phyloP scores from a whole-genome alignment of 1,140 invertebrate species.

The Diabrotica virgifera region DNA sequence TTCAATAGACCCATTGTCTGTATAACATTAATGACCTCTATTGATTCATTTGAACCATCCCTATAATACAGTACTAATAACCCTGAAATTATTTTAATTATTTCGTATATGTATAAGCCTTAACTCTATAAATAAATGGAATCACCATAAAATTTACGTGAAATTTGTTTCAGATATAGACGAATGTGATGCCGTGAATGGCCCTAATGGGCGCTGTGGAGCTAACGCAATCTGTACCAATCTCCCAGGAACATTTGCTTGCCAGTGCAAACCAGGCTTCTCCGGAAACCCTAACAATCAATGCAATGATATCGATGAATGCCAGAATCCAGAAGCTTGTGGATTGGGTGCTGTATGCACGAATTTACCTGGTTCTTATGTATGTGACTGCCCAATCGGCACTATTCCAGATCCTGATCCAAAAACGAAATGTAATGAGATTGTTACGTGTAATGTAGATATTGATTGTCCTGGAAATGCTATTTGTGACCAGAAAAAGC shows the following conservation, averaged over 20 bases:
- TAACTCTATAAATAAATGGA: too few relatives aligned
- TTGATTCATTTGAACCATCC: too few relatives aligned
- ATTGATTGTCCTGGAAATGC: slow-evolving; percentile 85
- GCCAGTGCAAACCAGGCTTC: slow-evolving; percentile 74
- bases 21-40: too few relatives aligned
- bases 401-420: slow-evolving; percentile 81
- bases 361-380: slow-evolving; percentile 74
- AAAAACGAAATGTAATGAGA: slow-evolving; percentile 70
- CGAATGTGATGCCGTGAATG: slow-evolving; percentile 80
- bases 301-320: slow-evolving; percentile 84
- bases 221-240: slow-evolving; percentile 82
- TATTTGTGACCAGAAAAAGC: slow-evolving; percentile 72
- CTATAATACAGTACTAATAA: too few relatives aligned
- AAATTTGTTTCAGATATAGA: slow-evolving; percentile 70
- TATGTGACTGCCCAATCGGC: slow-evolving; percentile 76
- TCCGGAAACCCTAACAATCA: slow-evolving; percentile 74
- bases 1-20: too few relatives aligned
- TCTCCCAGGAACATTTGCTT: slow-evolving; percentile 72
- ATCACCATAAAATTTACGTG: too few relatives aligned
- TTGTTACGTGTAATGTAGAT: slow-evolving; percentile 71
- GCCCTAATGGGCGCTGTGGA: slow-evolving; percentile 78
- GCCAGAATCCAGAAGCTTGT: slow-evolving; percentile 62
- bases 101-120: too few relatives aligned
- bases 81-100: too few relatives aligned
- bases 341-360: slow-evolving; percentile 76